Evolutionary conservation across 1,140 invertebrate genomes (phyloP), one percentile per base, ranked within the genome.

Genomic region (Sesamia nonagrioides): DNA sequence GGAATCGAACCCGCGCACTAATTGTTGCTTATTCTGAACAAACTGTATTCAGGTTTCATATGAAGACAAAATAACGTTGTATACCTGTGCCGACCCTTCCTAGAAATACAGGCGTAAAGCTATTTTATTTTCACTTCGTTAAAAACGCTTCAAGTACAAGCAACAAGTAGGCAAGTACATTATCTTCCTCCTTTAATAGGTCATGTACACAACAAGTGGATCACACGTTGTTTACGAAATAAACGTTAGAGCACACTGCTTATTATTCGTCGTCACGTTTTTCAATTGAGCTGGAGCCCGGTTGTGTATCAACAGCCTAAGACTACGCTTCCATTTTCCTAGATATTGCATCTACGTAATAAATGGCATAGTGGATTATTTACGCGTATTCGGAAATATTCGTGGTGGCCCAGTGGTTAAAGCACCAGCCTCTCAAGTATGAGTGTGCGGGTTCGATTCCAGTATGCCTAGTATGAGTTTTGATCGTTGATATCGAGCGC

Each of bases 181-280:
- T 58, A 58, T 27, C 21, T 27, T 58, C 11, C 54, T 40, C 45
- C 42, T 5, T 68, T 68, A 68, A 50, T 68, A 68, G 63, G 63
- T 27, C 63, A 68, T 50, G 63, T 11, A 48, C 18, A 68, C 45
- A 40, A 48, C 35, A 27, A 68, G 40, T 8, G 40, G 40, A 68
- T 68, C 42, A 68, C 42, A 68, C 63, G 21, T 27, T 68, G 63
- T 68, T 68, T 48, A 50, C 63, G 27, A 48, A 27, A 68, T 68
- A 68, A 68, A 68, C 63, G 63, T 27, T 50, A 68, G 63, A 68
- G 45, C 42, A 68, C 18, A 68, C 63, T 48, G 42, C 63, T 68
- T 50, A 68, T 50, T 68, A 68, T 68, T 68, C 63, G 48, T 15
- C 42, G 63, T 45, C 63, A 68, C 63, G 63, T 68, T 68, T 68